Conservation (phyloP, 2,797 vertebrate species). For the Novumbra hubbsi region DNA sequence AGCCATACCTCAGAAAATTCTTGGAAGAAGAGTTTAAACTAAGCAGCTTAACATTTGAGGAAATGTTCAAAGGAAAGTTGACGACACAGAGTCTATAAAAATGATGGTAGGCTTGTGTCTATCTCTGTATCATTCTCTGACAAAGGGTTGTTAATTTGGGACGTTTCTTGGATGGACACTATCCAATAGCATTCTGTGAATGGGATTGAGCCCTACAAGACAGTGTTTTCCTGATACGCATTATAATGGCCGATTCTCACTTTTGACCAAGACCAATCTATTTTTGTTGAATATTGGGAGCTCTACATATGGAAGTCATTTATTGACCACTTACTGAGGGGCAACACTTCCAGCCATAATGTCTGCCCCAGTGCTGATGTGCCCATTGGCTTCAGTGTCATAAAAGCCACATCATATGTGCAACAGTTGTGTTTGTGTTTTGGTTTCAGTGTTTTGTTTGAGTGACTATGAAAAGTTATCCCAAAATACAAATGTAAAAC, state of each 20-base stretch:
- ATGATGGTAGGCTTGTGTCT: constrained; percentile 51
- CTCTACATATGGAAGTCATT: neutral
- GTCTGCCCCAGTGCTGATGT: constrained; percentile 18
- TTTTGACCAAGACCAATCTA: neutral
- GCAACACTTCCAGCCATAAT: neutral
- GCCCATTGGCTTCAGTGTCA: neutral
- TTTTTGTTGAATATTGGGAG: neutral
- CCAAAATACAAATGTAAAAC: constrained; percentile 12
- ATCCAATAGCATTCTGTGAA: constrained; percentile 37
- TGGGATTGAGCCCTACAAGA: constrained; percentile 13
- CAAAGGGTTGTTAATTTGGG: constrained; percentile 64
- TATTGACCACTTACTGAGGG: neutral
- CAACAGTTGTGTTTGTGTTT: constrained; percentile 30
- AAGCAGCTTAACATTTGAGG: constrained; percentile 44
- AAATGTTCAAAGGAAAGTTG: constrained; percentile 56
- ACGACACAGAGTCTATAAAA: constrained; percentile 51
- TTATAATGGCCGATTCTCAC: neutral
- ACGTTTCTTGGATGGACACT: constrained; percentile 55
- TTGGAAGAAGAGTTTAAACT: constrained; percentile 14
- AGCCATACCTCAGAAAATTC: neutral
- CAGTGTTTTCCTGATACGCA: constrained; percentile 5
- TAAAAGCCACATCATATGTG: constrained; percentile 13
- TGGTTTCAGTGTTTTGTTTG: constrained; percentile 10
- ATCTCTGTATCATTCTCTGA: constrained; percentile 65
- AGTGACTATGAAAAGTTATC: constrained; percentile 18